Evolutionary conservation across 2,113 vertebrate genomes (phyloP).

Genomic region (Saccopteryx bilineata): DNA sequence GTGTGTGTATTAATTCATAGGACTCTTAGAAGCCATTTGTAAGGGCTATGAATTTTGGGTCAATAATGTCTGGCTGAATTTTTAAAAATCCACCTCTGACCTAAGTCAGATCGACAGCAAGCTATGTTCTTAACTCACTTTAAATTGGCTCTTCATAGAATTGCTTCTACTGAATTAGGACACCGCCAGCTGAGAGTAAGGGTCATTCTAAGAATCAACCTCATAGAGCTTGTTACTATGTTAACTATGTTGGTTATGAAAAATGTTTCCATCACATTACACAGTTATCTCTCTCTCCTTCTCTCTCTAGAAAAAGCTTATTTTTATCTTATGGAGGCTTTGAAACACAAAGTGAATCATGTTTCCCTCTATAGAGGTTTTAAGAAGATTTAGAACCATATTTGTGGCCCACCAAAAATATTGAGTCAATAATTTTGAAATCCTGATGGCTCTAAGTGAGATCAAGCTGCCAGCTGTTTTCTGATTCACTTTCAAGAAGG

Average conservation of each 20-base stretch:
- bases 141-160: neutral
- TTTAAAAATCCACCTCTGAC: neutral
- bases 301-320: neutral
- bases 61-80: neutral
- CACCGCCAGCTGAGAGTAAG: neutral
- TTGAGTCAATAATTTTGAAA: constrained; percentile 72
- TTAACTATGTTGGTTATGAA: neutral
- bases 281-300: neutral
- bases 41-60: neutral
- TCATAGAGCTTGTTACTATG: neutral
- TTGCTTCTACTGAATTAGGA: neutral
- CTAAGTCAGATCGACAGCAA: neutral
- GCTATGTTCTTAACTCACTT: neutral
- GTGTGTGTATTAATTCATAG: neutral
- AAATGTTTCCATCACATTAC: neutral
- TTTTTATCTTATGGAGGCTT: constrained; percentile 58
- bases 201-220: neutral
- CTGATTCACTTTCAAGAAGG: constrained; percentile 56
- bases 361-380: constrained; percentile 16
- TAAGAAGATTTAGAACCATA: constrained; percentile 54
- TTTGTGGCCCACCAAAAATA: constrained; percentile 64
- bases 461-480: constrained; percentile 59
- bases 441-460: constrained; percentile 57
- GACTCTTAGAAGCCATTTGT: neutral
- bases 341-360: constrained; percentile 60